Evolutionary conservation across 2,797 vertebrate species (phyloP), one percentile per base, ranked within the genome.

Genomic region (Pempheris klunzingeri): DNA sequence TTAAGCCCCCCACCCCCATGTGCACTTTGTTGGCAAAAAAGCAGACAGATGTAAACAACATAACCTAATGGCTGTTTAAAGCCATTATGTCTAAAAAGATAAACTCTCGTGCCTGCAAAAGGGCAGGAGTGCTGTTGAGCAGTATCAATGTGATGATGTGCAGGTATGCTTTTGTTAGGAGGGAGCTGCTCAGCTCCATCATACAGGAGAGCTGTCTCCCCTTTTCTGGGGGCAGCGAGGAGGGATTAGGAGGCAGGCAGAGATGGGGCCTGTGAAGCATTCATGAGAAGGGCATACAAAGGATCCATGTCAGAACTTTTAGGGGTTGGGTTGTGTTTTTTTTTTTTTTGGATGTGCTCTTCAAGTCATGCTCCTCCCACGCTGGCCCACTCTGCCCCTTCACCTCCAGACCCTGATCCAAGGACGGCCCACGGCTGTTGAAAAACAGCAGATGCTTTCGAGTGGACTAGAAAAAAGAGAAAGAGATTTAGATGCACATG

Each of bases 51-150:
- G 86, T 94, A 92, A 95, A 94, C 92, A 93, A 82, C 83, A 87
- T 82, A 87, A 92, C 82, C 88, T 90, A 90, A 92, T 92, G 90
- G 86, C 87, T 91, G 89, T 93, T 95, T 95, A 92, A 93, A 94
- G 91, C 91, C 88, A 93, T 93, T 94, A 93, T 82, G 92, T 92
- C 89, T 74, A 65, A 81, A 87, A 93, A 93, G 93, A 94, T 95
- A 92, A 95, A 94, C 90, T 87, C 47, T 24, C 1, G 64, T 77
- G 86, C 82, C 77, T 63, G 86, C 88, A 85, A 93, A 92, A 93
- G 86, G 84, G 88, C 85, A 91, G 81, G 38, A 74, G 87, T 84
- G 84, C 87, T 82, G 89, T 71, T 58, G 90, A 91, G 88, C 67
- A 7, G 86, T 61, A 77, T 82, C 81, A 80, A 28, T 61, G 85